Evolutionary conservation across 2,797 vertebrate genomes (phyloP), one percentile per base, ranked within the genome.

Genomic region (Cynopterus sphinx): DNA sequence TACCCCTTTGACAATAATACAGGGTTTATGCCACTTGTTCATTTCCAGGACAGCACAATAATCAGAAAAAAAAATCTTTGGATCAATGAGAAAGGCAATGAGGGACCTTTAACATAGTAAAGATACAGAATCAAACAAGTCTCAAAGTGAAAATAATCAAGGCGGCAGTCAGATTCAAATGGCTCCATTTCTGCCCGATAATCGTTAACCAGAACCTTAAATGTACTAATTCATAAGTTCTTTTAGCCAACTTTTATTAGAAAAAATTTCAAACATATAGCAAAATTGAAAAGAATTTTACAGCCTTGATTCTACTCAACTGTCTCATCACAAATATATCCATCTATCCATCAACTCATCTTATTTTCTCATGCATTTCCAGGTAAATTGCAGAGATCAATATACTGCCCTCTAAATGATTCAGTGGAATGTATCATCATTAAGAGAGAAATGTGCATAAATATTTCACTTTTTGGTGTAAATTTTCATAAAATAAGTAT

Each of bases 311-410:
- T 87, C 68, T 26, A 51, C 41, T 59, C 51, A 55, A 36, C 31
- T 73, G 51, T 31, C 39, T 84, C 43, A 65, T 33, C 53, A 86
- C 53, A 94, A 74, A 74, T 68, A 28, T 3, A 33, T 41, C 3
- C 39, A 33, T 19, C 28, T 19, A 33, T 19, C 59, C 13, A 22
- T 51, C 11, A 43, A 49, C 22, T 57, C 86, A 70, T 65, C 33
- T 77, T 57, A 82, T 61, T 96, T 79, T 36, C n/a, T 87, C 85
- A 94, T 59, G 5, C n/a, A 91, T 82, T 92, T 87, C 68, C 77
- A 81, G 87, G 68, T 15, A 83, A 51, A 86, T 10, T 71, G 28
- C n/a, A 65, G 28, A 82, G n/a, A 93, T n/a, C 24, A 57, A 5
- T 43, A 51, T 15, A 43, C 39, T 39, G 61, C 19, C 26, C 36